Evolutionary conservation across 2,797 vertebrate species (phyloP).

Genomic region (Rhadinocentrus ornatus): DNA sequence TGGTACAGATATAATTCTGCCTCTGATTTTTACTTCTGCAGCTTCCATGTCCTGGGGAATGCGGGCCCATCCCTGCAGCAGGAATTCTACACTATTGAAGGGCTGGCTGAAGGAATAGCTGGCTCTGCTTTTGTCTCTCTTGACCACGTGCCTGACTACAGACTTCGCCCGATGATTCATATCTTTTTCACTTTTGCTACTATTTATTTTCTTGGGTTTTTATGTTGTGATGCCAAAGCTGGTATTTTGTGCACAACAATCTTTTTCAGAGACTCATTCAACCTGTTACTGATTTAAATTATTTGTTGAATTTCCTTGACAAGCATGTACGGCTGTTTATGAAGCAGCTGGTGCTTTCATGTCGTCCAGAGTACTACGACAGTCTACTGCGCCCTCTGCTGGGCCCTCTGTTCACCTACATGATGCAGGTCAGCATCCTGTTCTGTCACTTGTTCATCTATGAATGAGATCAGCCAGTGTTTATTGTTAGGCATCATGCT

Average conservation of each 20-base stretch:
- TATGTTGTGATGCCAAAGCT: not conserved
- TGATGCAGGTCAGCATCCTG: slow-evolving; percentile 87
- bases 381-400: slow-evolving; percentile 91
- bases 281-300: not conserved
- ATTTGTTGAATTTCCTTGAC: slow-evolving; percentile 82
- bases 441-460: not conserved
- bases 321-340: slow-evolving; percentile 87
- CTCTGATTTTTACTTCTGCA: slow-evolving; percentile 57
- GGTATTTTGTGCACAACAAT: not conserved
- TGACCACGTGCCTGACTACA: slow-evolving; percentile 92
- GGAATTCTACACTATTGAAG: slow-evolving; percentile 93
- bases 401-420: slow-evolving; percentile 90
- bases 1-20: not conserved
- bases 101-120: slow-evolving; percentile 87
- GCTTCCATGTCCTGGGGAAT: slow-evolving; percentile 92
- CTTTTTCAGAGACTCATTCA: not conserved
- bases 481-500: not conserved
- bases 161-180: slow-evolving; percentile 93
- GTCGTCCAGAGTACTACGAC: slow-evolving; percentile 90
- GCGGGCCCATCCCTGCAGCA: slow-evolving; percentile 90
- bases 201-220: slow-evolving; percentile 3
- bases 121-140: slow-evolving; percentile 90
- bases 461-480: not conserved
- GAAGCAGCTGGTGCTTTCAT: slow-evolving; percentile 92
- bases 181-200: slow-evolving; percentile 83